Evolutionary conservation across 2,113 vertebrate genomes (phyloP), one percentile per base, ranked within the genome.

Genomic region (Thunnus thynnus): DNA sequence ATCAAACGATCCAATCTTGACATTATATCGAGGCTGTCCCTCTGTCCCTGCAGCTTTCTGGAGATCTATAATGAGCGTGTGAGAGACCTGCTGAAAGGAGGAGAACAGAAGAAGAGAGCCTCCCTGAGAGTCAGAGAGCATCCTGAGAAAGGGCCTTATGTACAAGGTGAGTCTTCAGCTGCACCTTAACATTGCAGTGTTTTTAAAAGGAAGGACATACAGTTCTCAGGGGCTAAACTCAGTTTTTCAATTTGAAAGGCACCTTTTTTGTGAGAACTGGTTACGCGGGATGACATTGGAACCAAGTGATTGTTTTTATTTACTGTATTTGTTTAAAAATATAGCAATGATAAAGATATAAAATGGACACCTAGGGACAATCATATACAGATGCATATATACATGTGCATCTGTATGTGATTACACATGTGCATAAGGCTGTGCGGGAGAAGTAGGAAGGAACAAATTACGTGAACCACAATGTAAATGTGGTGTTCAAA

Each of bases 21-120:
- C 9, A 1, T 62, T 41, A 9, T 47, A 30, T 72, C 11, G 44
- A 60, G 14, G 20, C 36, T 10, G 16, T 75, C 27, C 18, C 16
- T 77, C 44, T 84, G 63, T 63, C 10, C 27, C 76, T 87, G 44
- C 86, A 99, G 98, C 90, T 99, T 99, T 86, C 94, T 99, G 80
- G 98, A 99, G 96, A 99, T 99, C 91, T 99, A 99, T 80, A 99
- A 99, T 0, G 98, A 99, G 83, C 97, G 96, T 0, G 98, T 99
- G 1, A 92, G 97, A 60, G 98, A 99, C 92, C 88, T 99, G 71
- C 89, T 99, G 63, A 95, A 94, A 44, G 91, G 92, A 44, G 90
- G 95, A 30, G 95, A 96, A 70, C 89, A 86, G 87, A 98, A 97
- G 89, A 99, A 97, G 72, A 95, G 96, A 46, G 93, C 93, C 4